phyloP scores from a whole-genome alignment of 2,113 vertebrate species.

The Ctenomys sociabilis region DNA sequence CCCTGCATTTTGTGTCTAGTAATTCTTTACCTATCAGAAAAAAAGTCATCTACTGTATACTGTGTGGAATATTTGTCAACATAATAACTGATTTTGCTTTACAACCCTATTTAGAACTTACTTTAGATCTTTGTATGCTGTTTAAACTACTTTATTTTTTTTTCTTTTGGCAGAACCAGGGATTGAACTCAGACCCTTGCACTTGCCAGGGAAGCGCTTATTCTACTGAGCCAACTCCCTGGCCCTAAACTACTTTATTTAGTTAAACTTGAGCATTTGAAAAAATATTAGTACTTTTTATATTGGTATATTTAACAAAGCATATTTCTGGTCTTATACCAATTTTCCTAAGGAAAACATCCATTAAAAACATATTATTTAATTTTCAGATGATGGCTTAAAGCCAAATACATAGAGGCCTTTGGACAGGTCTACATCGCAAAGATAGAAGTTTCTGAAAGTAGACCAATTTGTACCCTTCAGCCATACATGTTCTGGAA shows the following conservation, averaged over 20 bases:
- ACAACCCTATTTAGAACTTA: constrained; percentile 48
- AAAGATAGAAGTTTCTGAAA: constrained; percentile 64
- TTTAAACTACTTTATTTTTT: constrained; percentile 56
- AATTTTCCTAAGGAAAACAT: constrained; percentile 62
- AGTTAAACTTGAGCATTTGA: constrained; percentile 44
- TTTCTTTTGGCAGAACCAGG: too few relatives aligned
- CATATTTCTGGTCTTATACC: constrained; percentile 61
- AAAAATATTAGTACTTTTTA: constrained; percentile 43
- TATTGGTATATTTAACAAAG: constrained; percentile 49
- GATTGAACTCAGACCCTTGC: too few relatives aligned
- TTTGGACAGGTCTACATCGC: constrained; percentile 68
- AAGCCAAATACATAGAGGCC: constrained; percentile 69
- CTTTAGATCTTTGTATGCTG: constrained; percentile 9
- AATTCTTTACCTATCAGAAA: constrained; percentile 40
- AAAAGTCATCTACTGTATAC: not conserved
- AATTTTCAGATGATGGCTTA: constrained; percentile 71
- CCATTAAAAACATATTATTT: constrained; percentile 71
- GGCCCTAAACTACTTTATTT: constrained; percentile 56
- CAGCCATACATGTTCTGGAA: constrained; percentile 22
- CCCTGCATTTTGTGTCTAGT: not conserved
- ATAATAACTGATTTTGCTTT: not conserved
- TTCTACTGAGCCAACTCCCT: too few relatives aligned
- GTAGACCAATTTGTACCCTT: constrained; percentile 52
- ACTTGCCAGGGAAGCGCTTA: too few relatives aligned
- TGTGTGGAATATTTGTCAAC: constrained; percentile 8